Conservation (phyloP, 2,113 vertebrate species). For the Passer montanus region DNA sequence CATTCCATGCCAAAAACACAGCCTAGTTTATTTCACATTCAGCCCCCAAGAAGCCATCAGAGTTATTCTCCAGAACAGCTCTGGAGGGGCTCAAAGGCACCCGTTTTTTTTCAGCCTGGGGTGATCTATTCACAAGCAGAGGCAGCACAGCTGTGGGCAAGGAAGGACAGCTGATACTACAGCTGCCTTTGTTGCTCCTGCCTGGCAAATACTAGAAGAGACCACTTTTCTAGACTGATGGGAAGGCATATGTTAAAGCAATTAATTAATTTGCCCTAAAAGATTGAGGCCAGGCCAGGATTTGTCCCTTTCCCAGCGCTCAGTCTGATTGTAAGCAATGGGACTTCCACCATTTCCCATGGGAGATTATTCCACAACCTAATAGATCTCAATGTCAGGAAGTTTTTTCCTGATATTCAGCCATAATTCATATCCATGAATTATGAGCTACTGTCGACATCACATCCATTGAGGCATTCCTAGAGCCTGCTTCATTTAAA, state of each 20-base stretch:
- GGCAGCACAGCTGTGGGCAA: background rate
- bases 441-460: slow-evolving; percentile 68
- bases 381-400: slow-evolving; percentile 69
- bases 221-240: background rate
- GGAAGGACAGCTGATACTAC: background rate
- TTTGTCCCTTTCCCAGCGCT: background rate
- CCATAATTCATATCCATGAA: slow-evolving; percentile 68
- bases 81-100: background rate
- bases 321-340: slow-evolving; percentile 4
- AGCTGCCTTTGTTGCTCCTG: background rate
- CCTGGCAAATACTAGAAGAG: background rate
- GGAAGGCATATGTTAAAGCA: background rate
- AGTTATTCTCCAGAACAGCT: background rate
- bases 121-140: background rate
- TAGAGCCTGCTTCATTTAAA: slow-evolving; percentile 66
- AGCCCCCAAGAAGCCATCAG: background rate
- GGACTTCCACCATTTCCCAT: slow-evolving; percentile 46
- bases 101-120: background rate
- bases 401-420: slow-evolving; percentile 68
- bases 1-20: background rate
- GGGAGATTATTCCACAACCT: slow-evolving; percentile 53
- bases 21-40: background rate
- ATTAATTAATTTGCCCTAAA: background rate
- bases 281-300: background rate
- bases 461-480: slow-evolving; percentile 62